phyloP scores from a whole-genome alignment of 35 echinoderm and acorn worm species.

The Apostichopus japonicus region DNA sequence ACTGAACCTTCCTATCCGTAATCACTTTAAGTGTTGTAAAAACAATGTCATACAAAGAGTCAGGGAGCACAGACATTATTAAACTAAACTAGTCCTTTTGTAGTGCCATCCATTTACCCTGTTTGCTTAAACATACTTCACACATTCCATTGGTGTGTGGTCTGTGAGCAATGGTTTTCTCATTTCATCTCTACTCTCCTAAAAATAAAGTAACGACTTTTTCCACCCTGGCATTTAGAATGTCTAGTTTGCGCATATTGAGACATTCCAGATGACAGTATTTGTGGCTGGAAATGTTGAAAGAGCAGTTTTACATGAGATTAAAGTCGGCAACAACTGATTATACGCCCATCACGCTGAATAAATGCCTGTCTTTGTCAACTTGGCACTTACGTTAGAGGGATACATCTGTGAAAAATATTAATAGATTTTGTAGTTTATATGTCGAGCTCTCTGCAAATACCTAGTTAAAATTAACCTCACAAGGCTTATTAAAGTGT shows the following conservation, averaged over 20 bases:
- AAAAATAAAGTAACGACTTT: slow-evolving; percentile 37
- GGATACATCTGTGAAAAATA: too few relatives aligned
- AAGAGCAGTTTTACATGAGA: not conserved
- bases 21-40: not conserved
- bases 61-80: not conserved
- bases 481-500: too few relatives aligned
- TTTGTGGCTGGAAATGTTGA: not conserved
- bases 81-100: not conserved
- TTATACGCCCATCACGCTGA: not conserved
- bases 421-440: too few relatives aligned
- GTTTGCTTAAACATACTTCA: slow-evolving; percentile 5
- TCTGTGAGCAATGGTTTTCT: slow-evolving; percentile 6
- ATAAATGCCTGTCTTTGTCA: not conserved
- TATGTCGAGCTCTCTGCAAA: too few relatives aligned
- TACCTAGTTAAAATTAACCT: too few relatives aligned
- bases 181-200: not conserved
- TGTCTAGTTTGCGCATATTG: slow-evolving; percentile 39
- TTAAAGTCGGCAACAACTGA: not conserved
- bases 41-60: not conserved
- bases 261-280: slow-evolving; percentile 23
- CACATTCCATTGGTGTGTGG: slow-evolving; percentile 30
- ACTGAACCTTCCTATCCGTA: not conserved
- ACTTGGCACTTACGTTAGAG: not conserved
- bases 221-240: slow-evolving; percentile 24
- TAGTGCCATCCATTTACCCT: not conserved